A percentile compares a stretch with the other conserved stretches of the same genome.
Evolutionary conservation across 2,113 vertebrate species (phyloP).

Genomic region (Sporophila hypoxantha): DNA sequence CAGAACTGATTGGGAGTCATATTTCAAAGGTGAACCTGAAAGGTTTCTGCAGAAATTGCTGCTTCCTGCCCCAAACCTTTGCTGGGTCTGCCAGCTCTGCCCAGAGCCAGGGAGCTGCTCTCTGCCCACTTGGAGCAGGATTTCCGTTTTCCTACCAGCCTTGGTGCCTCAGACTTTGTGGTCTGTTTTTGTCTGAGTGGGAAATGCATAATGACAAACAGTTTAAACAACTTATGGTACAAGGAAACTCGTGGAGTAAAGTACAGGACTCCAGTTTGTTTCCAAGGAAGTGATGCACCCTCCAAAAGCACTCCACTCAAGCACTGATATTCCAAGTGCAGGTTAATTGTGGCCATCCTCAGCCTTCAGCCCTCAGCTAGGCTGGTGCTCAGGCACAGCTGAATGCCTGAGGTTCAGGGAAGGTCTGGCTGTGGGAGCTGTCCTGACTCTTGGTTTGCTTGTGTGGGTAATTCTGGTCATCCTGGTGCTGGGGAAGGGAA

Average conservation of each 20-base stretch:
- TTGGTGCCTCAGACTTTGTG: neutral
- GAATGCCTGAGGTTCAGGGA: neutral
- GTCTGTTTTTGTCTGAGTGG: constrained; percentile 24
- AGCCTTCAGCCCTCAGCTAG: neutral
- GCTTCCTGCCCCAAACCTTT: neutral
- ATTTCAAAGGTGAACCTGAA: neutral
- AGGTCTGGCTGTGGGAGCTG: neutral
- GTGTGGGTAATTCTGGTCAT: neutral
- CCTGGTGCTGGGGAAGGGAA: neutral
- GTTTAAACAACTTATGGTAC: constrained; percentile 44
- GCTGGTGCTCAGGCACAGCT: neutral
- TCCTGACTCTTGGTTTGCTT: neutral
- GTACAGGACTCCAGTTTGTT: neutral
- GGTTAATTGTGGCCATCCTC: neutral
- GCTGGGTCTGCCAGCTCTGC: neutral
- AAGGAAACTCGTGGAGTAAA: constrained; percentile 23
- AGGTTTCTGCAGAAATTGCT: neutral
- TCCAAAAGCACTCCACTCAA: neutral
- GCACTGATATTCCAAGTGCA: neutral
- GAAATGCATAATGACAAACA: constrained; percentile 23
- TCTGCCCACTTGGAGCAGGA: neutral
- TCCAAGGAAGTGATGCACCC: constrained; percentile 43
- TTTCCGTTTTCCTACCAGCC: constrained; percentile 36
- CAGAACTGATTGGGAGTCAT: neutral
- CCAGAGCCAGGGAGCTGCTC: neutral